phyloP scores from a whole-genome alignment of 1,140 invertebrate species.

The Samia ricini region DNA sequence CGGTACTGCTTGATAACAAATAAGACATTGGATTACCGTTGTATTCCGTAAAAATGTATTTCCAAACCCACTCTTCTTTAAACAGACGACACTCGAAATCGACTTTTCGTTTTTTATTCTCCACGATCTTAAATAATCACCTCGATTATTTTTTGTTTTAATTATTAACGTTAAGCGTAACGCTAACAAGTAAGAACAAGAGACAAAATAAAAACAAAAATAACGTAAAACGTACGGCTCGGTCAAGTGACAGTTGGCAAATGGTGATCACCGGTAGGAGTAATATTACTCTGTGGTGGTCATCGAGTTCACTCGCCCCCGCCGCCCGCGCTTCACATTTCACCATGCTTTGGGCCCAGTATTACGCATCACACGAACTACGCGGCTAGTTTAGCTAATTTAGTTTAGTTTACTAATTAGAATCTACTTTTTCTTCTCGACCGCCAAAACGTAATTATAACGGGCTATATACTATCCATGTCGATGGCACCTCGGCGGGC shows the following conservation, averaged over 20 bases:
- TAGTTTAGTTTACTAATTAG: no score
- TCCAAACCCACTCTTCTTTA: constrained; percentile 16
- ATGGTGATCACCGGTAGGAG: no score
- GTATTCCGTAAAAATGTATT: constrained; percentile 15
- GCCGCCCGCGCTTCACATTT: constrained; percentile 2
- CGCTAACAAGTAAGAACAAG: constrained; percentile 9
- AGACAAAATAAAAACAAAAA: constrained; percentile 8
- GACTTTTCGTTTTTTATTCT: constrained; percentile 14
- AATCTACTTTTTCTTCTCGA: no score
- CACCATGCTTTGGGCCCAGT: constrained; percentile 4
- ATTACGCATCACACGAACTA: constrained; percentile 8
- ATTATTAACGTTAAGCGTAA: background rate
- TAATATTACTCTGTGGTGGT: no score
- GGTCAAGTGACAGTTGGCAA: constrained; percentile 10
- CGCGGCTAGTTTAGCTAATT: constrained; percentile 4
- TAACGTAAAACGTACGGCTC: constrained; percentile 8
- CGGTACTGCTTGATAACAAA: constrained; percentile 13
- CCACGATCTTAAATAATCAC: constrained; percentile 5
- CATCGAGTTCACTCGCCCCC: constrained; percentile 7
- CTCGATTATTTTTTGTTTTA: background rate
- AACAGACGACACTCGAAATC: constrained; percentile 12
- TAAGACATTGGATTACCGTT: constrained; percentile 15
- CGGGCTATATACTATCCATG: no score
- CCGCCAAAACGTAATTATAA: no score
- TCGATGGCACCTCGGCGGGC: no score